phyloP scores from a whole-genome alignment of 2,113 vertebrate species.

The Takifugu bimaculatus region DNA sequence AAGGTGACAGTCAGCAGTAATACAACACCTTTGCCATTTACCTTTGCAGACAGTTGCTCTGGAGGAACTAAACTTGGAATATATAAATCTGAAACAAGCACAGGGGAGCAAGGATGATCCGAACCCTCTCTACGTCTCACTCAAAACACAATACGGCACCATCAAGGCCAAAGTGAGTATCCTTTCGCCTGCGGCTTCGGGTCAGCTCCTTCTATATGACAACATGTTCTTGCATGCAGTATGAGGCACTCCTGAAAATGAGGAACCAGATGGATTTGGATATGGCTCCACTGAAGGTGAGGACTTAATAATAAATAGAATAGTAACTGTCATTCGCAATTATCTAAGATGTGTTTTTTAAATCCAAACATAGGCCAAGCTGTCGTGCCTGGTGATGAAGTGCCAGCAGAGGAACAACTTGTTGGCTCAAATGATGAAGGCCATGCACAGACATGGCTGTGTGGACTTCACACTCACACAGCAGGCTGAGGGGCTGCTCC shows the following conservation, averaged over 20 bases:
- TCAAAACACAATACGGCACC: constrained; percentile 56
- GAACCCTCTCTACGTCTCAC: constrained; percentile 31
- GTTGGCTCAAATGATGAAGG: constrained; percentile 62
- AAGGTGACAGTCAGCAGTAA: too few species aligned
- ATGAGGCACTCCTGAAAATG: constrained; percentile 67
- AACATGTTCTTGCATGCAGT: constrained; percentile 35
- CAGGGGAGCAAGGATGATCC: constrained; percentile 46
- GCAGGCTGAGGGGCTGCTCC: constrained; percentile 63
- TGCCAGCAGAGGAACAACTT: constrained; percentile 79
- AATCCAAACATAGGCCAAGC: constrained; percentile 60
- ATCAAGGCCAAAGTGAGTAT: constrained; percentile 60
- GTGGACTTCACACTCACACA: constrained; percentile 50
- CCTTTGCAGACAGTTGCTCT: constrained; percentile 57
- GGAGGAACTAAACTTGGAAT: constrained; percentile 63
- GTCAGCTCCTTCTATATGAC: background rate
- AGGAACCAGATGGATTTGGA: constrained; percentile 61
- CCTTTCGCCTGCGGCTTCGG: background rate
- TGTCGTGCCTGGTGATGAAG: constrained; percentile 78
- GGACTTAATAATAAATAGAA: background rate
- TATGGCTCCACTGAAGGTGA: constrained; percentile 78
- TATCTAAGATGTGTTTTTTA: background rate
- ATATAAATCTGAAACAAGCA: constrained; percentile 48
- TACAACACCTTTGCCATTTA: too few species aligned
- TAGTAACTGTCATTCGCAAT: background rate
- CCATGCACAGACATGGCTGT: constrained; percentile 55